Evolutionary conservation across 2,888 invertebrate genomes (phyloP).

Genomic region (Sipha maydis): DNA sequence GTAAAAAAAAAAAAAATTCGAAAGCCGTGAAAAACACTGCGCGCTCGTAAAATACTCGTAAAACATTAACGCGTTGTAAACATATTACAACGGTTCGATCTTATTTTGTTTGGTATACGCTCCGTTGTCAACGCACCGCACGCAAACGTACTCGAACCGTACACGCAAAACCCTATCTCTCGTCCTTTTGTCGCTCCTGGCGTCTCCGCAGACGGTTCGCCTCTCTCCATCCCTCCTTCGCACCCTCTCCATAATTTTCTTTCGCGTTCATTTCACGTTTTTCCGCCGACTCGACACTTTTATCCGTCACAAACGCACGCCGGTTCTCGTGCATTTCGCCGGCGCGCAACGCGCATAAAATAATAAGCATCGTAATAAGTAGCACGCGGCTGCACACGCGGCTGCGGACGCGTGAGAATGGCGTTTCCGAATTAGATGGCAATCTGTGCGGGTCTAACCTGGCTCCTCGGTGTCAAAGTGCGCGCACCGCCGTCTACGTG

Average conservation of each 20-base stretch:
- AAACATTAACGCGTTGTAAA: background rate
- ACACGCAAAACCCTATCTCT: no score
- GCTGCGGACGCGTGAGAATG: slow-evolving; percentile 2
- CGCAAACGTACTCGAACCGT: background rate
- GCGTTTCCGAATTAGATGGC: slow-evolving; percentile 39
- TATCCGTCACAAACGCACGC: no score
- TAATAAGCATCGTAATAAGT: no score
- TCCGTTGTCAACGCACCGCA: background rate
- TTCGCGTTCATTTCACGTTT: no score
- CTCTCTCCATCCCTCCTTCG: no score
- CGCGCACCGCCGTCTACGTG: background rate
- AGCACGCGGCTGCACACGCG: no score
- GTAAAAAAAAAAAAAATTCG: background rate
- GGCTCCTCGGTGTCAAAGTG: background rate
- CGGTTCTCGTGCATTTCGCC: no score
- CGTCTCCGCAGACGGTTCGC: no score
- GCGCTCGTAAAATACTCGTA: no score
- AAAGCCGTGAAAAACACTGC: background rate
- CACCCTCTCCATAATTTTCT: no score
- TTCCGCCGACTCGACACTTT: no score
- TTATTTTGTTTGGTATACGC: background rate
- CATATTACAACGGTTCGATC: background rate
- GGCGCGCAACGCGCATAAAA: background rate
- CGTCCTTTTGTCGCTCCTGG: no score
- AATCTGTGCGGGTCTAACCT: slow-evolving; percentile 18